A percentile compares a stretch with the other conserved stretches of the same genome.
Conservation (phyloP, 2,888 invertebrate genomes). For the Habrosyne pyritoides region DNA sequence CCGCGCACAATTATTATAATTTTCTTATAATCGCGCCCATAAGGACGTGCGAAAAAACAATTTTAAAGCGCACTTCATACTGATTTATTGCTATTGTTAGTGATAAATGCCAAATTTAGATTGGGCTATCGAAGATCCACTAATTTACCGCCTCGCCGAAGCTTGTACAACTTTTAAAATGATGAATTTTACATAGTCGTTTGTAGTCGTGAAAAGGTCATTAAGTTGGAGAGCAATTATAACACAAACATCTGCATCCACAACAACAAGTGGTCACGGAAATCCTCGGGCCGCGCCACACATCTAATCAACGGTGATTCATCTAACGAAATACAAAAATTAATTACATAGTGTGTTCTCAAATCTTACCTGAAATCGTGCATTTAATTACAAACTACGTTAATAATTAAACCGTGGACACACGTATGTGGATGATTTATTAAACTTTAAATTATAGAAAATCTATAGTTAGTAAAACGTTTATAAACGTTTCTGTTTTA, state of each 20-base stretch:
- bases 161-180: conserved; percentile 2
- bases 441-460: conserved; percentile 38
- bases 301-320: conserved; percentile 79
- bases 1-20: conserved; percentile 81
- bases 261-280: conserved; percentile 54
- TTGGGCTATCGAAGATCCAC: conserved; percentile 15
- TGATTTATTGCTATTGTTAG: conserved; percentile 69
- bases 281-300: conserved; percentile 50
- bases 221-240: conserved; percentile 72
- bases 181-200: conserved; percentile 23
- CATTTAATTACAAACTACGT: conserved; percentile 75
- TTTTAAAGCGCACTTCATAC: conserved; percentile 65
- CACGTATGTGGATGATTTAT: conserved; percentile 72
- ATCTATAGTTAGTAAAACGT: conserved; percentile 19
- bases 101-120: conserved; percentile 56
- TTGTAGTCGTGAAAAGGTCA: conserved; percentile 66
- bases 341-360: conserved; percentile 76
- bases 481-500: conserved; percentile 30
- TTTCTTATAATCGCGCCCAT: conserved; percentile 78
- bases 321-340: conserved; percentile 77
- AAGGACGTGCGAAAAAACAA: conserved; percentile 81
- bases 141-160: conserved; percentile 11
- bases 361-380: conserved; percentile 73
- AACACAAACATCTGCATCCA: conserved; percentile 75
- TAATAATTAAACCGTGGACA: conserved; percentile 71